A percentile compares a stretch with the other conserved stretches of the same genome.
phyloP scores from a whole-genome alignment of 2,113 vertebrate genomes.

The Myrmecobius fasciatus region DNA sequence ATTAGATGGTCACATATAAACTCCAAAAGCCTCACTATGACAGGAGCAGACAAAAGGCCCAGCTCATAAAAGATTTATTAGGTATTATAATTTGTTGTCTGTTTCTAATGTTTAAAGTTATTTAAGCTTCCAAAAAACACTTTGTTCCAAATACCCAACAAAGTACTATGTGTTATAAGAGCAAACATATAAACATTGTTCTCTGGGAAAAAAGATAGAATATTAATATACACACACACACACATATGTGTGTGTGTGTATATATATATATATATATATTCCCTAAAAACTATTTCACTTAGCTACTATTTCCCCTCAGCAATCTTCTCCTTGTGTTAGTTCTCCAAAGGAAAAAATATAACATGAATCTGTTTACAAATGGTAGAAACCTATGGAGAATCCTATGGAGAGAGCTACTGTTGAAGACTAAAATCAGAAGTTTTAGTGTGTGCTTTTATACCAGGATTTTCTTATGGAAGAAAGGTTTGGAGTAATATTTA shows the following conservation, averaged over 20 bases:
- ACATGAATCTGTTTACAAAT: constrained; percentile 32
- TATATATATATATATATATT: constrained; percentile 6
- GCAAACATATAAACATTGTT: constrained; percentile 10
- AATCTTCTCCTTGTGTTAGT: neutral
- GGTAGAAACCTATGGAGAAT: neutral
- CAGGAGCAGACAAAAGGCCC: constrained; percentile 78
- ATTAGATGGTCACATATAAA: constrained; percentile 84
- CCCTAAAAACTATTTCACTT: constrained; percentile 1
- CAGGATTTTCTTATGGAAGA: neutral
- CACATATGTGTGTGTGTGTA: no score
- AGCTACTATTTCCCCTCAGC: neutral
- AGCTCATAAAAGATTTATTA: constrained; percentile 80
- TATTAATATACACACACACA: neutral
- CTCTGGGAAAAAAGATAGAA: neutral
- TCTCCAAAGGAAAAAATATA: constrained; percentile 32
- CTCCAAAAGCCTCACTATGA: constrained; percentile 81
- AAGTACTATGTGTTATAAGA: constrained; percentile 34
- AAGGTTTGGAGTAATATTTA: neutral
- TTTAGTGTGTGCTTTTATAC: neutral
- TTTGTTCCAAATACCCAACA: constrained; percentile 70
- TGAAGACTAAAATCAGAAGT: constrained; percentile 31
- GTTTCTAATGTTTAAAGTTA: constrained; percentile 72
- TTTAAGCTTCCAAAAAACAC: constrained; percentile 62
- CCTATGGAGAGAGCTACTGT: neutral
- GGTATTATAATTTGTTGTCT: constrained; percentile 73